These are phyloP conservation scores for Phasia obesa DNA, from an alignment of 2,888 invertebrate species.

Conservation along the genomic window DNA sequence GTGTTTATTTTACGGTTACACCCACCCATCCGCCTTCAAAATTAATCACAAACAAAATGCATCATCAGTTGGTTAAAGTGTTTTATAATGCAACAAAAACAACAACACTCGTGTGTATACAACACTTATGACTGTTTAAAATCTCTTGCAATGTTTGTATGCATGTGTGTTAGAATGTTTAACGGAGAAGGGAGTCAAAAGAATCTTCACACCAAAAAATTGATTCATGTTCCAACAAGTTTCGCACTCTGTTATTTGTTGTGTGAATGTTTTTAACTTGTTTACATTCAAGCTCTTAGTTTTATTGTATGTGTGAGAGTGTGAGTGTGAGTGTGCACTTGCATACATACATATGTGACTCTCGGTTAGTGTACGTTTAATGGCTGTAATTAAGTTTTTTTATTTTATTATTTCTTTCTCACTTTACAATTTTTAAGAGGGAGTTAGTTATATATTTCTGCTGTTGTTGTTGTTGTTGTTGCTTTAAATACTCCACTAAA, in stretches of 20 bases:
- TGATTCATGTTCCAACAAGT: constrained; percentile 55
- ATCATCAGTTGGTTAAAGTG: constrained; percentile 67
- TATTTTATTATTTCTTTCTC: constrained; percentile 14
- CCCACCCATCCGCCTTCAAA: constrained; percentile 63
- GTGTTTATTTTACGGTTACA: constrained; percentile 60
- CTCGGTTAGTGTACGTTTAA: constrained; percentile 65
- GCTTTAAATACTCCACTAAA: constrained; percentile 35
- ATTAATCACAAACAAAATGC: constrained; percentile 68
- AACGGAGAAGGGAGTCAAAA: neutral
- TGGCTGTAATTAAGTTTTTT: constrained; percentile 69
- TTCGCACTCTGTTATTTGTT: constrained; percentile 38
- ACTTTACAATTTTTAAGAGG: constrained; percentile 35
- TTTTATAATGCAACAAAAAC: constrained; percentile 60
- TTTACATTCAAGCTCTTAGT: constrained; percentile 42
- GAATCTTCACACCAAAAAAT: constrained; percentile 50
- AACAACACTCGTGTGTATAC: constrained; percentile 1
- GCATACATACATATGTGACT: neutral
- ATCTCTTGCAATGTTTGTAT: constrained; percentile 9
- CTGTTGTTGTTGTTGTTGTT: constrained; percentile 25
- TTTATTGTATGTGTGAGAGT: constrained; percentile 13
- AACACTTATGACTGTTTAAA: constrained; percentile 32
- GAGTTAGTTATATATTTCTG: constrained; percentile 6
- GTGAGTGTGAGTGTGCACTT: neutral
- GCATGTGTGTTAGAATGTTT: constrained; percentile 23
- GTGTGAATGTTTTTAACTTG: constrained; percentile 38